A percentile compares a stretch with the other conserved stretches of the same genome.
phyloP scores from a whole-genome alignment of 1,140 invertebrate species.

The Drosophila parabipectinata region DNA sequence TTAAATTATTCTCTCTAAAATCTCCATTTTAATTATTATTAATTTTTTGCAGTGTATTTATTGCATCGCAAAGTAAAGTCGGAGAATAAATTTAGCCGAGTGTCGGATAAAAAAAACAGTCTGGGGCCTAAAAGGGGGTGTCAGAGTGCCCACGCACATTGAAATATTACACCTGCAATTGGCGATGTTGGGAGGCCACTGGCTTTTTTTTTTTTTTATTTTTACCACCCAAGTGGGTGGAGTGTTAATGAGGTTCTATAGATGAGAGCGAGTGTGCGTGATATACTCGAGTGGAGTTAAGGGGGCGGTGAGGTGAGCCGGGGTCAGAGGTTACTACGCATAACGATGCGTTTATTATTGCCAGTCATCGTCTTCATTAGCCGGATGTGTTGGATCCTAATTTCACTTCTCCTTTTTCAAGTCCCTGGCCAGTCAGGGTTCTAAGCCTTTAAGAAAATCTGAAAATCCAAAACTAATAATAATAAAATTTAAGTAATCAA shows the following conservation, averaged over 20 bases:
- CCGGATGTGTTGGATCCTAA: constrained; percentile 35
- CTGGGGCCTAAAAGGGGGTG: background rate
- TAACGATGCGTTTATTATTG: constrained; percentile 70
- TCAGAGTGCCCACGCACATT: constrained; percentile 46
- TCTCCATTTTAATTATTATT: too few species aligned
- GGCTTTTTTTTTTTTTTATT: constrained; percentile 21
- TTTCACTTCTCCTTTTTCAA: constrained; percentile 1
- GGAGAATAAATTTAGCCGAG: constrained; percentile 66
- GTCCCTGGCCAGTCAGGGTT: constrained; percentile 18
- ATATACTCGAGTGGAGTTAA: too few species aligned
- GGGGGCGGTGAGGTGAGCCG: background rate
- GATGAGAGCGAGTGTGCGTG: constrained; percentile 3
- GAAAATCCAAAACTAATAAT: too few species aligned
- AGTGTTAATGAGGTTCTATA: constrained; percentile 47
- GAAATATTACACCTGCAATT: constrained; percentile 81
- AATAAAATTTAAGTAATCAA: too few species aligned
- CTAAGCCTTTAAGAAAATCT: background rate
- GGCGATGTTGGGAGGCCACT: constrained; percentile 41
- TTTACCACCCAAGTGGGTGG: constrained; percentile 9
- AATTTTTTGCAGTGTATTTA: constrained; percentile 38
- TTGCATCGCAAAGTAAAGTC: constrained; percentile 65
- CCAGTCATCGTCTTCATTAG: constrained; percentile 65
- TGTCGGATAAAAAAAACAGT: constrained; percentile 2
- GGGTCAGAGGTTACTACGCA: constrained; percentile 31
- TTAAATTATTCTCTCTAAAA: too few species aligned